Conservation (phyloP, 2,888 invertebrate genomes). For the Chalcis sispes region DNA sequence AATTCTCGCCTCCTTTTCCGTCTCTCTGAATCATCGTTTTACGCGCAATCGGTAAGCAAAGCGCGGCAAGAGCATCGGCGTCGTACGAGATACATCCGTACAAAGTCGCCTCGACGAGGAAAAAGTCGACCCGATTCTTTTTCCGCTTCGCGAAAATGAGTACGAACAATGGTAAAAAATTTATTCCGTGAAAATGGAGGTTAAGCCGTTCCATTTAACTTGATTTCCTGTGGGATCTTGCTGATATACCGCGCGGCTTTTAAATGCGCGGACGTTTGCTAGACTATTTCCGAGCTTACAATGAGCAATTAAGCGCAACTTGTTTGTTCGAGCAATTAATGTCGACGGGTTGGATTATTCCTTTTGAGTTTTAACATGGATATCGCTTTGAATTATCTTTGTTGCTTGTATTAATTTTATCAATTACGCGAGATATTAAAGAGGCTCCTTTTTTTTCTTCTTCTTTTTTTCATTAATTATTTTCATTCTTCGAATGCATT, state of each 20-base stretch:
- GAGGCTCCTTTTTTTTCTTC: not conserved
- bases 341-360: not conserved
- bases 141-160: not conserved
- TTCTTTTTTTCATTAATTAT: no score
- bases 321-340: not conserved
- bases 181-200: not conserved
- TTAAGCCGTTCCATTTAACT: not conserved
- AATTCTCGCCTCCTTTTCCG: not conserved
- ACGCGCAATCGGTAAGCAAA: no score
- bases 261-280: not conserved
- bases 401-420: not conserved
- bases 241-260: no score
- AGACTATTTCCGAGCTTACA: not conserved
- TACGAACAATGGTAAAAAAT: not conserved
- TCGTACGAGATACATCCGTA: not conserved
- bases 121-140: conserved; percentile 19
- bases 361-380: not conserved
- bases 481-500: not conserved
- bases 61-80: not conserved
- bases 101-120: not conserved
- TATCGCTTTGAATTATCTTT: not conserved
- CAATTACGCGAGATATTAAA: not conserved
- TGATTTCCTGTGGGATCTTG: no score
- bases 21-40: not conserved
- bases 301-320: not conserved